A percentile compares a stretch with the other conserved stretches of the same genome.
Conservation (phyloP, 2,888 invertebrate genomes). For the Lasius fuliginosus region DNA sequence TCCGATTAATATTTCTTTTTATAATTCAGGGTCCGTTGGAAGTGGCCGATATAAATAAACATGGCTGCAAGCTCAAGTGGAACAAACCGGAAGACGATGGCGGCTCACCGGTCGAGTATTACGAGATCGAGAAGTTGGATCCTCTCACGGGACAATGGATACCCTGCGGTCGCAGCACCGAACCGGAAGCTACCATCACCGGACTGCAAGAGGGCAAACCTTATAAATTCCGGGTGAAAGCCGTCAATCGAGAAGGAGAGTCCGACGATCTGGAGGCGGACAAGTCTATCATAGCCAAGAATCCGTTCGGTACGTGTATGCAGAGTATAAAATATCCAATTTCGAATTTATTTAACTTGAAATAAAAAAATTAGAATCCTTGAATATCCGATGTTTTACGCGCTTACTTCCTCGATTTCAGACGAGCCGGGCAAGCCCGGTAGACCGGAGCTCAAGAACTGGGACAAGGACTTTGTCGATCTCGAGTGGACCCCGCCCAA, state of each 20-base stretch:
- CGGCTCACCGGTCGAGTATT: constrained; percentile 96
- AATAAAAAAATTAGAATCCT: neutral
- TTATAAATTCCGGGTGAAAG: constrained; percentile 99
- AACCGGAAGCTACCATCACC: constrained; percentile 93
- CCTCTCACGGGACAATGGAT: constrained; percentile 97
- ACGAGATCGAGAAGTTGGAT: constrained; percentile 98
- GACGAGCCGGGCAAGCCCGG: constrained; percentile 97
- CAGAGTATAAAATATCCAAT: neutral
- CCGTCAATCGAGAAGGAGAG: constrained; percentile 99
- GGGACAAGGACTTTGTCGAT: constrained; percentile 98
- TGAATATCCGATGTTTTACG: neutral
- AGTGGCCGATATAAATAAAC: constrained; percentile 95
- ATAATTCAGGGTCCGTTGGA: constrained; percentile 92
- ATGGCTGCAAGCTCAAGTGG: constrained; percentile 96
- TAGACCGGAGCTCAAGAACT: constrained; percentile 95
- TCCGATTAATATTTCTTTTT: neutral
- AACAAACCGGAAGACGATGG: constrained; percentile 98
- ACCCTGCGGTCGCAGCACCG: constrained; percentile 95
- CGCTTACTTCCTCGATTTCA: constrained; percentile 79
- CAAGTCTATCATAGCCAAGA: constrained; percentile 98
- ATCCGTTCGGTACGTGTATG: constrained; percentile 95
- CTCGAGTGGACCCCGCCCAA: constrained; percentile 97
- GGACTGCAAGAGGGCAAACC: constrained; percentile 98
- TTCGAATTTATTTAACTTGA: neutral
- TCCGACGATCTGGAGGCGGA: constrained; percentile 98